These are phyloP conservation scores for Platysteira castanea DNA, from an alignment of 2,113 vertebrate species.

Conservation along the genomic window DNA sequence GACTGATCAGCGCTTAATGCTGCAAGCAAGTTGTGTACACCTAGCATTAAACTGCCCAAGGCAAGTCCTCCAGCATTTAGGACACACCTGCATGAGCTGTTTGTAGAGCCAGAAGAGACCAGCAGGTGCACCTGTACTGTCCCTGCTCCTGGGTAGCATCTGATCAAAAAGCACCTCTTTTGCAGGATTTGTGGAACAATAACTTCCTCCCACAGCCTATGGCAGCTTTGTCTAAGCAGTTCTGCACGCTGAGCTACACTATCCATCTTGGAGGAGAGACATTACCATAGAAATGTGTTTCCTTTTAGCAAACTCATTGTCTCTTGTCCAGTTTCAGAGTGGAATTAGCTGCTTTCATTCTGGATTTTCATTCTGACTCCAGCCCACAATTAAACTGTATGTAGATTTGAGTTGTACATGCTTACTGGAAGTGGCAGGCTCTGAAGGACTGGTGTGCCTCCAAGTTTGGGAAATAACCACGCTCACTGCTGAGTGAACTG, in stretches of 20 bases:
- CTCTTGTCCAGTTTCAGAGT: background rate
- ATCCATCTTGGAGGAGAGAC: background rate
- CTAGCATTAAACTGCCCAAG: too few relatives aligned
- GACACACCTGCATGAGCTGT: background rate
- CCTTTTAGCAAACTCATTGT: background rate
- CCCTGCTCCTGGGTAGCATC: background rate
- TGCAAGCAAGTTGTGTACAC: background rate
- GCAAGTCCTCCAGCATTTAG: background rate
- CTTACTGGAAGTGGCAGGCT: conserved; percentile 13
- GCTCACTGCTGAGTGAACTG: background rate
- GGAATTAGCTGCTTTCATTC: background rate
- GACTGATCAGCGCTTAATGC: background rate
- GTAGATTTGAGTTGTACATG: background rate
- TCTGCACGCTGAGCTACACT: background rate
- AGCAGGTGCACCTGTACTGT: background rate
- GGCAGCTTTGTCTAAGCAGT: background rate
- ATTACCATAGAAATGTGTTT: background rate
- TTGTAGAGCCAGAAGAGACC: background rate
- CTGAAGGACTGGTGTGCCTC: background rate
- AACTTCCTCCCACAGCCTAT: background rate
- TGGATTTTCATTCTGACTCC: background rate
- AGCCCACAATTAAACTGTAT: background rate
- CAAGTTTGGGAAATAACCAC: background rate
- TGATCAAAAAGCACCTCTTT: background rate
- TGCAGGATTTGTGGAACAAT: background rate